phyloP scores from a whole-genome alignment of 2,888 invertebrate genomes.

The Rhagonycha lutea region DNA sequence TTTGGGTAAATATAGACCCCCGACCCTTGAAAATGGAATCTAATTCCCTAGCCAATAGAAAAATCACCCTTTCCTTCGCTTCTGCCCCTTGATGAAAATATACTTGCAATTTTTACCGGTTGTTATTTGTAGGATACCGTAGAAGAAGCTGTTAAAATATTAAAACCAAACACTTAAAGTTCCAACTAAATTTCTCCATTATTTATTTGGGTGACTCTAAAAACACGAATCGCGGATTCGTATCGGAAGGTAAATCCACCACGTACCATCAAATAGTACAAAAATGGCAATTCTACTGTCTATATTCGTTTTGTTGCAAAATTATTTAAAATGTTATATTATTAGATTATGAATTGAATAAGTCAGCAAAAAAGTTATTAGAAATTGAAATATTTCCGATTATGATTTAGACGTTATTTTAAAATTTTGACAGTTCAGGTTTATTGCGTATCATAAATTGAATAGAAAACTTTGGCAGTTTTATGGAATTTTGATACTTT shows the following conservation, averaged over 20 bases:
- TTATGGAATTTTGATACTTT: constrained; percentile 41
- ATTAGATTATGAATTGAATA: neutral
- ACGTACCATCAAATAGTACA: neutral
- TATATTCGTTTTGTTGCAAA: neutral
- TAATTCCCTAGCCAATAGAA: too few relatives aligned
- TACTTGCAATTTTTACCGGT: too few relatives aligned
- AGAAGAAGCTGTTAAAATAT: too few relatives aligned
- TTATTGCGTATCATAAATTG: constrained; percentile 37
- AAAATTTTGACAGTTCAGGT: constrained; percentile 27
- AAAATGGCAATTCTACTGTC: neutral
- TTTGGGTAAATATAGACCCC: too few relatives aligned
- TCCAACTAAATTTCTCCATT: too few relatives aligned
- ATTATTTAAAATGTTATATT: neutral
- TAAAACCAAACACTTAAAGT: too few relatives aligned
- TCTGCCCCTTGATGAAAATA: too few relatives aligned
- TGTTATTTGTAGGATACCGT: too few relatives aligned
- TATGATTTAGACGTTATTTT: constrained; percentile 27
- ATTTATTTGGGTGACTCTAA: too few relatives aligned
- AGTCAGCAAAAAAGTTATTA: constrained; percentile 28
- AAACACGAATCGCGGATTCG: too few relatives aligned
- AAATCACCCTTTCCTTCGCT: too few relatives aligned
- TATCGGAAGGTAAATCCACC: neutral
- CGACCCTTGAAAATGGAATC: too few relatives aligned
- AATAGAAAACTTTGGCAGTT: constrained; percentile 37
- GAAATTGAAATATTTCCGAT: constrained; percentile 29